A percentile compares a stretch with the other conserved stretches of the same genome.
Evolutionary conservation across 2,113 vertebrate species (phyloP).

Genomic region (Anolis sagrei): DNA sequence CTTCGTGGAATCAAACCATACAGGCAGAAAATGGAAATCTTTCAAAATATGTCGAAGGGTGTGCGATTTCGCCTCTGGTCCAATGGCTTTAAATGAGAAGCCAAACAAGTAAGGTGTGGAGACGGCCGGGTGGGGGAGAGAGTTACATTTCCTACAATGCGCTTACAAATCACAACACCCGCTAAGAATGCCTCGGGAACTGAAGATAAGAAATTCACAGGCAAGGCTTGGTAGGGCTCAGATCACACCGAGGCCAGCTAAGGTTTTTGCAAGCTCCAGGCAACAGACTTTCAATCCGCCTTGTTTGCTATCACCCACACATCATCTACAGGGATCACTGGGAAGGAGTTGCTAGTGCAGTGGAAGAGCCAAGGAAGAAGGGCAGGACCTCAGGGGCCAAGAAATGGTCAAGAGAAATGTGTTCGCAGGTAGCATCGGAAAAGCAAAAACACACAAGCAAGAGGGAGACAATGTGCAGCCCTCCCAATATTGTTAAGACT

Average conservation of each 20-base stretch:
- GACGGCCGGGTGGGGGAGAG: too few species aligned
- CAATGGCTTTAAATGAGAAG: neutral
- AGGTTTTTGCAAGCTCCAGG: neutral
- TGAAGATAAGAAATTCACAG: slow-evolving; percentile 5
- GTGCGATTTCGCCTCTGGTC: neutral
- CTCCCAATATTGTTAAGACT: too few species aligned
- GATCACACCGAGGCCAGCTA: neutral
- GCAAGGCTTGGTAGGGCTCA: neutral
- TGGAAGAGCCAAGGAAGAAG: neutral
- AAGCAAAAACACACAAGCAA: neutral
- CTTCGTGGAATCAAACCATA: neutral
- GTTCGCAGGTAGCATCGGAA: neutral
- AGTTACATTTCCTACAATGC: neutral
- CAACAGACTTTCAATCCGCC: neutral
- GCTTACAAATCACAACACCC: slow-evolving; percentile 6
- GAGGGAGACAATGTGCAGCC: too few species aligned
- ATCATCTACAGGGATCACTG: too few species aligned
- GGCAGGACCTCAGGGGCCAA: neutral
- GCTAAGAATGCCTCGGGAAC: neutral
- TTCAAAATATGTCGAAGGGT: neutral
- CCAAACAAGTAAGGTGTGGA: neutral
- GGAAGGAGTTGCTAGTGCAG: neutral
- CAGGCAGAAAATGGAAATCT: neutral
- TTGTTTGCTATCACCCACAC: neutral
- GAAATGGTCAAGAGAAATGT: neutral